Evolutionary conservation across 2,113 vertebrate genomes (phyloP), one percentile per base, ranked within the genome.

Genomic region (Oryzias javanicus): DNA sequence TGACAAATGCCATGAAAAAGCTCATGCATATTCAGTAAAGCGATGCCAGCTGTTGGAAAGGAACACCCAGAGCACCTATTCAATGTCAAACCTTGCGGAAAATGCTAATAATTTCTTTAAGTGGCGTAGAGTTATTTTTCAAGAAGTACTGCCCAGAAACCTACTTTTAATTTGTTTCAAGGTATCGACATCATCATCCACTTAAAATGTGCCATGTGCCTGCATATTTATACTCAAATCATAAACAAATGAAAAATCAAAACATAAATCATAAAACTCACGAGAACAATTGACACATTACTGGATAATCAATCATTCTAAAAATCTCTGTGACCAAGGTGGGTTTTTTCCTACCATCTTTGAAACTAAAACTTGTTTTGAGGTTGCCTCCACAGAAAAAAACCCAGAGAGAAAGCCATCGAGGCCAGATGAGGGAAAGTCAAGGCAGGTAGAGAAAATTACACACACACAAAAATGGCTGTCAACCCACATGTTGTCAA

Each of bases 21-120:
- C 15, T 46, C 41, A 77, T 84, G 75, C 80, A 88, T 81, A 87
- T 82, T 83, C 71, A 82, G 85, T 63, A 25, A 67, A 56, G 40
- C 71, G 72, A 80, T 70, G 73, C 77, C 88, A 86, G 84, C 72
- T 87, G 83, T 83, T 86, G 67, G 18, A 78, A 72, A 58, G 53
- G 62, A 74, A 64, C 67, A 81, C 67, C 67, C 60, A 65, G 59
- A 79, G 63, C 74, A 67, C 58, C 56, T 64, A 64, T 52, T 84
- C 74, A 85, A 73, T 71, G 67, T 80, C 71, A 78, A 64, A 20
- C 22, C 72, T 72, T 72, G 42, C 56, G 42, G 49, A 22, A 76
- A 70, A 67, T 62, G 54, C 27, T 50, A 66, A 73, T 64, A 70
- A 27, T 60, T 70, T 16, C 53, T 74, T 66, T 18, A 60, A 55